Evolutionary conservation across 2,113 vertebrate genomes (phyloP).

Genomic region (Stigmatopora nigra): DNA sequence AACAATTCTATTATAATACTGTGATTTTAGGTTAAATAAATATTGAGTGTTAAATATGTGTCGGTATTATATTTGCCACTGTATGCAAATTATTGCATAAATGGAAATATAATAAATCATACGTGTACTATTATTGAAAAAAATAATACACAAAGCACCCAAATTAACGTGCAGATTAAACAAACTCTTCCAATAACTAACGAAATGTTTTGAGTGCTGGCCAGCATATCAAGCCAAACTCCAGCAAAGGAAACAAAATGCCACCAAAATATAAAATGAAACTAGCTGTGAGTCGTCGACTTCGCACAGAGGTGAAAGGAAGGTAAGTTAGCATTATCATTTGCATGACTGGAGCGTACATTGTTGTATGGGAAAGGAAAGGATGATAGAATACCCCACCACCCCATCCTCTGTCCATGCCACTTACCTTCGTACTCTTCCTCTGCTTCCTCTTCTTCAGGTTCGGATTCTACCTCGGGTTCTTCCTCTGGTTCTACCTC

Average conservation of each 20-base stretch:
- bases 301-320: constrained; percentile 39
- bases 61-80: too few relatives aligned
- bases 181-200: background rate
- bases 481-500: constrained; percentile 55
- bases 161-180: too few relatives aligned
- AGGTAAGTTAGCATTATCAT: constrained; percentile 45
- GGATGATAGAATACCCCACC: constrained; percentile 62
- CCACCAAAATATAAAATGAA: background rate
- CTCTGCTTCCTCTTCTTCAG: constrained; percentile 42
- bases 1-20: too few relatives aligned
- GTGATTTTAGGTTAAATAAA: too few relatives aligned
- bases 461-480: constrained; percentile 58
- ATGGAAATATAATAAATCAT: too few relatives aligned
- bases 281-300: too few relatives aligned
- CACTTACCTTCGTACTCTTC: constrained; percentile 76
- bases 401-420: constrained; percentile 50
- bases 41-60: too few relatives aligned
- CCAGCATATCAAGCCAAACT: background rate
- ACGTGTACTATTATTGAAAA: too few relatives aligned
- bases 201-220: background rate
- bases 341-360: constrained; percentile 48
- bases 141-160: too few relatives aligned
- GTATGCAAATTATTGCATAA: too few relatives aligned
- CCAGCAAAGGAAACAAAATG: too few relatives aligned
- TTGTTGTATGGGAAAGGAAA: constrained; percentile 53